A percentile compares a stretch with the other conserved stretches of the same genome.
Conservation (phyloP, 2,888 invertebrate species). For the Pristionchus arcanus region DNA sequence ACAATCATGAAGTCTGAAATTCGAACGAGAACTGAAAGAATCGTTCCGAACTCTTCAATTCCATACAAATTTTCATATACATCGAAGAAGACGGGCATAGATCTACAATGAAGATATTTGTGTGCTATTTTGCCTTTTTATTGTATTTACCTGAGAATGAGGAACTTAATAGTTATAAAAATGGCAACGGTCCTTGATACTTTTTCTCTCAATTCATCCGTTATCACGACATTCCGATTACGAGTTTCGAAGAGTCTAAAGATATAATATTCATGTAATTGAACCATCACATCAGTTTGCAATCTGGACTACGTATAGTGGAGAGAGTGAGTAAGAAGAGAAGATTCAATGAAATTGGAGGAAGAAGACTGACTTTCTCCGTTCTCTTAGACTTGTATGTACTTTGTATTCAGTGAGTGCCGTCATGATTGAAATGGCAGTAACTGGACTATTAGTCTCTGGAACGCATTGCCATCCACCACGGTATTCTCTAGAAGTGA, state of each 20-base stretch:
- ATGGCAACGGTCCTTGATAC: constrained; percentile 76
- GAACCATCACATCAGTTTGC: not conserved
- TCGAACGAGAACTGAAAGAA: constrained; percentile 74
- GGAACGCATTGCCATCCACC: too few species aligned
- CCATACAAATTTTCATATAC: constrained; percentile 76
- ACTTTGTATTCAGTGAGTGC: constrained; percentile 75
- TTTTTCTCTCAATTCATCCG: constrained; percentile 74
- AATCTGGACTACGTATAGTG: not conserved
- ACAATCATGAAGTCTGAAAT: constrained; percentile 77
- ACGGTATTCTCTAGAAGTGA: too few species aligned
- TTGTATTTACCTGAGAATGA: constrained; percentile 69
- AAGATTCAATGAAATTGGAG: not conserved
- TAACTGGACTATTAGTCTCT: constrained; percentile 76
- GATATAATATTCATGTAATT: not conserved
- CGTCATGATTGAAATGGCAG: constrained; percentile 73
- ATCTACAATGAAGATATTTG: constrained; percentile 60
- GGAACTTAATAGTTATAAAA: constrained; percentile 77
- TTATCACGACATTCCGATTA: constrained; percentile 70
- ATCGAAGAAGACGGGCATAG: constrained; percentile 77
- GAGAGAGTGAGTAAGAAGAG: not conserved
- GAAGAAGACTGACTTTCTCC: constrained; percentile 69
- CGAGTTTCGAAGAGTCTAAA: constrained; percentile 77
- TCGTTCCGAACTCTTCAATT: constrained; percentile 75
- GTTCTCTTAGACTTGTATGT: constrained; percentile 71
- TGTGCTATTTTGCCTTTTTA: not conserved